Evolutionary conservation across 2,888 invertebrate genomes (phyloP).

Genomic region (Acronicta alni): DNA sequence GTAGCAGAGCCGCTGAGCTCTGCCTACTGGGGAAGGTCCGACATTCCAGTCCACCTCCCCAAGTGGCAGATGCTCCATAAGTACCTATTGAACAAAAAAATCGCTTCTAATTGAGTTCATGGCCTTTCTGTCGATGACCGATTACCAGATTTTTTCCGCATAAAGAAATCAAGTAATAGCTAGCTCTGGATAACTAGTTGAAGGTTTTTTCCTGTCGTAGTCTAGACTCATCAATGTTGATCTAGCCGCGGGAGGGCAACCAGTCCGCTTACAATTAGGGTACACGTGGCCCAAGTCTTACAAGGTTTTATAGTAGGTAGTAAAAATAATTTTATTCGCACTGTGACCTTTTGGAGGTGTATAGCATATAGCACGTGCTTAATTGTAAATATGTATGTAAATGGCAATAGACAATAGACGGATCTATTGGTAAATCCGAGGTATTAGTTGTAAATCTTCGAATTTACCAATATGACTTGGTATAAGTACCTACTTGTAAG

Average conservation of each 20-base stretch:
- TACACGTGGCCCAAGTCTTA: slow-evolving; percentile 22
- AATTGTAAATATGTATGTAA: background rate
- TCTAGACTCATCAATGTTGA: slow-evolving; percentile 40
- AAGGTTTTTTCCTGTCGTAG: slow-evolving; percentile 41
- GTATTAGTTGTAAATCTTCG: too few relatives aligned
- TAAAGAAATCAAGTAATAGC: too few relatives aligned
- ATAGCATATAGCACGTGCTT: background rate
- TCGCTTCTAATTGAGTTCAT: background rate
- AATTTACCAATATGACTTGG: too few relatives aligned
- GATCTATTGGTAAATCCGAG: too few relatives aligned
- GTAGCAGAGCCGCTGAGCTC: too few relatives aligned
- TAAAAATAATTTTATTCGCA: slow-evolving; percentile 7
- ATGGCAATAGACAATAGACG: too few relatives aligned
- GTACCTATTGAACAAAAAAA: too few relatives aligned
- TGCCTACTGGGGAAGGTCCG: too few relatives aligned
- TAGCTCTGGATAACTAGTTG: background rate
- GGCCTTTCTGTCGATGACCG: slow-evolving; percentile 1
- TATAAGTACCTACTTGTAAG: too few relatives aligned
- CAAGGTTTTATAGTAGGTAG: slow-evolving; percentile 23
- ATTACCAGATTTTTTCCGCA: background rate
- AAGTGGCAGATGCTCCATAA: too few relatives aligned
- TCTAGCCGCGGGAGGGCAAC: slow-evolving; percentile 22
- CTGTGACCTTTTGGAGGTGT: slow-evolving; percentile 12
- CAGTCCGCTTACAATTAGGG: slow-evolving; percentile 6
- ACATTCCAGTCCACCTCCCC: too few relatives aligned